phyloP scores from a whole-genome alignment of 2,113 vertebrate species.

The Pteruthius melanotis region DNA sequence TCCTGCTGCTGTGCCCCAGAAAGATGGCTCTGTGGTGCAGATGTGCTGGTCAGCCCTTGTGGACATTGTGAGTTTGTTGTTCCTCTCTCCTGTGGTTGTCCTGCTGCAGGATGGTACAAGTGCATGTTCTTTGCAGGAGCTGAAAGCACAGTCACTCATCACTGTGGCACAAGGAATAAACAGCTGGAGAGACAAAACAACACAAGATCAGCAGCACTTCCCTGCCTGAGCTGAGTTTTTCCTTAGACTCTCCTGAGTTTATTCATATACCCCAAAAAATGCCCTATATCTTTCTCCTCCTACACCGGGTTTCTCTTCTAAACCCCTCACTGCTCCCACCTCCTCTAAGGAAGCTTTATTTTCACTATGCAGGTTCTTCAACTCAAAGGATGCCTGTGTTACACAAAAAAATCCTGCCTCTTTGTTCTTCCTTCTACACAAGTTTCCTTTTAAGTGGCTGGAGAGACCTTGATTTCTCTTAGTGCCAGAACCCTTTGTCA shows the following conservation, averaged over 20 bases:
- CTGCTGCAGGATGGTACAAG: background rate
- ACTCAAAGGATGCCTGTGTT: conserved; percentile 6
- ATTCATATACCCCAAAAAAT: background rate
- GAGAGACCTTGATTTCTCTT: conserved; percentile 50
- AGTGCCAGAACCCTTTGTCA: conserved; percentile 57
- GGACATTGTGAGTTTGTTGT: accelerated
- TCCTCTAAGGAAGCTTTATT: background rate
- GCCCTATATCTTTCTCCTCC: background rate
- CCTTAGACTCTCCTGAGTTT: background rate
- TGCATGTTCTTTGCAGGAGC: background rate
- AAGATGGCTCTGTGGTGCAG: background rate
- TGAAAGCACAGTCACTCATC: background rate
- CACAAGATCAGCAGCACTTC: background rate
- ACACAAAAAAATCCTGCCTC: background rate
- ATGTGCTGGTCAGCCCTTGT: background rate
- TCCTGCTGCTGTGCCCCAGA: background rate
- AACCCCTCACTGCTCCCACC: background rate
- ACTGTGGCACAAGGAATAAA: background rate
- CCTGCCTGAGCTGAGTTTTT: background rate
- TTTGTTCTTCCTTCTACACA: conserved; percentile 49
- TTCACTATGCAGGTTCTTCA: background rate
- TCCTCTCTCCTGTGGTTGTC: background rate
- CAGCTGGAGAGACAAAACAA: background rate
- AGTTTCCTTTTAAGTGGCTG: conserved; percentile 60
- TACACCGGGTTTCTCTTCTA: background rate